These are phyloP conservation scores for Tachysurus fulvidraco DNA, from an alignment of 2,113 vertebrate genomes.

Conservation along the genomic window DNA sequence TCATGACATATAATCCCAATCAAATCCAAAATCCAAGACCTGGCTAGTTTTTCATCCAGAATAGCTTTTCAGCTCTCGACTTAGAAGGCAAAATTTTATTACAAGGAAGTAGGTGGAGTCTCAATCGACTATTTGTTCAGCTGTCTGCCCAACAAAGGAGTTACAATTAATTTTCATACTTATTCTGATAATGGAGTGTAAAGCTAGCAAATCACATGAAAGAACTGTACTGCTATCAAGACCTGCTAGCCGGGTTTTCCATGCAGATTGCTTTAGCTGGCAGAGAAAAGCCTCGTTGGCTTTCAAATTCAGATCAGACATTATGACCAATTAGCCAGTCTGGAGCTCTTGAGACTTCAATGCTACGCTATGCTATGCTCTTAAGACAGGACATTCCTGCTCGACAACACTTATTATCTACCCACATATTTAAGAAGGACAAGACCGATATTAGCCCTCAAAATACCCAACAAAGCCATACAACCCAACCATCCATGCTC, in stretches of 20 bases:
- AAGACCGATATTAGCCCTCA: slow-evolving; percentile 25
- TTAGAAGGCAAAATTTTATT: neutral
- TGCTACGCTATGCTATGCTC: slow-evolving; percentile 52
- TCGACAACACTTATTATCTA: slow-evolving; percentile 14
- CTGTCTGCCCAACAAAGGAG: neutral
- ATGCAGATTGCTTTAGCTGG: slow-evolving; percentile 69
- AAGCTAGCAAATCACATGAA: slow-evolving; percentile 55
- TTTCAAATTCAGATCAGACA: slow-evolving; percentile 73
- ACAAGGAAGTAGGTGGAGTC: neutral
- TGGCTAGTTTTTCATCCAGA: neutral
- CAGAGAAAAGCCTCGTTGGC: slow-evolving; percentile 68
- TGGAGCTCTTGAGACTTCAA: slow-evolving; percentile 60
- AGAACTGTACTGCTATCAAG: slow-evolving; percentile 51
- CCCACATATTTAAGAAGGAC: slow-evolving; percentile 26
- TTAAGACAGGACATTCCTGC: slow-evolving; percentile 65
- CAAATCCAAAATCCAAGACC: neutral
- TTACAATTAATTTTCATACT: slow-evolving; percentile 53
- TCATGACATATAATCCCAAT: neutral
- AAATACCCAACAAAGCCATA: slow-evolving; percentile 40
- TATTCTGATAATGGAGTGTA: slow-evolving; percentile 51
- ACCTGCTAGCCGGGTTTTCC: slow-evolving; percentile 62
- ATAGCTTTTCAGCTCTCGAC: neutral
- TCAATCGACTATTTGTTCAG: neutral
- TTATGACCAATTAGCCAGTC: slow-evolving; percentile 76
- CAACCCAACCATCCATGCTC: slow-evolving; percentile 31